Evolutionary conservation across 2,888 invertebrate genomes (phyloP), one percentile per base, ranked within the genome.

Genomic region (Oligia latruncula): DNA sequence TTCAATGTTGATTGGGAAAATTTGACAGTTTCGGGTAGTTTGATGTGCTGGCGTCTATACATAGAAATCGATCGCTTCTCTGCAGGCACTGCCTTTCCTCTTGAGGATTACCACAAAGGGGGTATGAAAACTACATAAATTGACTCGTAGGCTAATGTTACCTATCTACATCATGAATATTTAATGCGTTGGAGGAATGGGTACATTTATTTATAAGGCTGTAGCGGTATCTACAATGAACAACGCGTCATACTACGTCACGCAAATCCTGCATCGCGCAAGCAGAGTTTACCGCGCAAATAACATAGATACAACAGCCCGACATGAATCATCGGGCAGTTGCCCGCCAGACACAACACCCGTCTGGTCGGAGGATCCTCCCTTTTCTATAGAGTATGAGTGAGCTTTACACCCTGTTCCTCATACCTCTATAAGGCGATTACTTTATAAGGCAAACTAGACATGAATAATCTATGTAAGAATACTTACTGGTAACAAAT

Each of bases 101-200:
- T 4, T 17, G 55, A 55, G 52, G 6, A 40, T 65, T 58, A 17
- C 49, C 29, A 49, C 83, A 83, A 79, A 83, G 64, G 35, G 65
- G 58, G 15, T 58, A 58, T 55, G 49, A 23, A 46, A 40, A 65
- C 64, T 83, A 79, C 29, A 23, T 40, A 77, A 49, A 79, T 83
- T 83, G 46, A 55, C 58, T 58, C 29, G 55, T 15, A 29, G 46
- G 23, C 46, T 64, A 64, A 64, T 78, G 4, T 15, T 64, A 78
- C 20, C 29, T 66, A 29, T 43, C 29, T 43, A 29, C 15, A 46
- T 72, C 20, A 68, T 68, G n/a, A 67, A 65, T 71, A n/a, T 71
- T 64, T 66, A 29, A 64, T 46, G 46, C 17, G n/a, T 35, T 35
- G 6, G 20, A 52, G 40, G n/a, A 74, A 52, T 43, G 23, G 58